Evolutionary conservation across 2,113 vertebrate species (phyloP).

Genomic region (Varanus komodoensis): DNA sequence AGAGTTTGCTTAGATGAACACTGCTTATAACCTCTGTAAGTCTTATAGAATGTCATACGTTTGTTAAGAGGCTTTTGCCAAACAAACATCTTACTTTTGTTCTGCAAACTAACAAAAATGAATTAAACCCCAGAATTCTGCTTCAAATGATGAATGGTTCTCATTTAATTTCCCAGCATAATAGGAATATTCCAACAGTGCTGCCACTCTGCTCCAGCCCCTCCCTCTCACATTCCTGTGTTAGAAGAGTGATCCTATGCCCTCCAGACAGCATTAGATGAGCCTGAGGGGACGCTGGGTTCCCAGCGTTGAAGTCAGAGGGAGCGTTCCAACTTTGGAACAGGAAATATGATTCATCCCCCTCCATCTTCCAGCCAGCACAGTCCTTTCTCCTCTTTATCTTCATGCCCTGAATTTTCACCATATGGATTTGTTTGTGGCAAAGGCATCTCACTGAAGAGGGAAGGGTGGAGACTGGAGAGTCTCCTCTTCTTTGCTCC

Average conservation of each 20-base stretch:
- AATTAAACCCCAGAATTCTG: not conserved
- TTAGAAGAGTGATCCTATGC: not conserved
- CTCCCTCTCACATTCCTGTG: not conserved
- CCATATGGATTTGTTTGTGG: too few relatives aligned
- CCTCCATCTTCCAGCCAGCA: too few relatives aligned
- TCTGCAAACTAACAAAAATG: not conserved
- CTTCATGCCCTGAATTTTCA: too few relatives aligned
- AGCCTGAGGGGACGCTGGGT: too few relatives aligned
- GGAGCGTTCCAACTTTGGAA: too few relatives aligned
- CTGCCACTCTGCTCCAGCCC: not conserved
- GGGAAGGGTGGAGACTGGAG: too few relatives aligned
- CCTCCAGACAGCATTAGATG: too few relatives aligned
- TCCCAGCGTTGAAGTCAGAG: too few relatives aligned
- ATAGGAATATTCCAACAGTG: not conserved
- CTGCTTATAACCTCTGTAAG: not conserved
- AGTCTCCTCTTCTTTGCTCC: too few relatives aligned
- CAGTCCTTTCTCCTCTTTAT: too few relatives aligned
- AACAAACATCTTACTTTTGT: not conserved
- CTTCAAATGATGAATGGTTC: not conserved
- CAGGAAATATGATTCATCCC: too few relatives aligned
- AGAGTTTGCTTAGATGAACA: conserved; percentile 30
- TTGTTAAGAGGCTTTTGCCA: conserved; percentile 33
- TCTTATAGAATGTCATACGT: conserved; percentile 29
- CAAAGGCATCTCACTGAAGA: too few relatives aligned
- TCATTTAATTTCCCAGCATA: not conserved